Evolutionary conservation across 2,888 invertebrate species (phyloP).

Genomic region (Tanytarsus gracilentus): DNA sequence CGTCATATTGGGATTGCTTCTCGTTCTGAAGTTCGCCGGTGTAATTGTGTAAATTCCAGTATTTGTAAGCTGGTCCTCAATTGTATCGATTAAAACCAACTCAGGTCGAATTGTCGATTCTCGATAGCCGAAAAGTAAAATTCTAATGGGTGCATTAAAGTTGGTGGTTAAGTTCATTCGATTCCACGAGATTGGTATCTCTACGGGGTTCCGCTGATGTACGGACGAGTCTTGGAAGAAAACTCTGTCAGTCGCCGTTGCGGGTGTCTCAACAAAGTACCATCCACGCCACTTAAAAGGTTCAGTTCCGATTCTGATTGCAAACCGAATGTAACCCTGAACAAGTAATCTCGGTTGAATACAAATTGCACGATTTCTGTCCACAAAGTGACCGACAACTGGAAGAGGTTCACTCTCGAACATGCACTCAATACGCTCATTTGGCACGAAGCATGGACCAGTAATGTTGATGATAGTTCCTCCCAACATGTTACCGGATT

Average conservation of each 20-base stretch:
- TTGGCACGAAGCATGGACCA: slow-evolving; percentile 80
- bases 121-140: slow-evolving; percentile 83
- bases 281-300: slow-evolving; percentile 82
- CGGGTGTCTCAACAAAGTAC: slow-evolving; percentile 87
- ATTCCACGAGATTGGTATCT: slow-evolving; percentile 75
- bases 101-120: slow-evolving; percentile 75
- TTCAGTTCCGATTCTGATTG: slow-evolving; percentile 73
- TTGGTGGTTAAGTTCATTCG: slow-evolving; percentile 76
- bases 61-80: slow-evolving; percentile 57
- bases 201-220: slow-evolving; percentile 61
- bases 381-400: slow-evolving; percentile 66
- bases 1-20: slow-evolving; percentile 57
- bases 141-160: slow-evolving; percentile 62
- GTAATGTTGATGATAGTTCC: slow-evolving; percentile 94
- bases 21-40: slow-evolving; percentile 60
- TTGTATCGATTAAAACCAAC: slow-evolving; percentile 67
- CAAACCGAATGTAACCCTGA: slow-evolving; percentile 80
- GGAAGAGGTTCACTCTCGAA: slow-evolving; percentile 63
- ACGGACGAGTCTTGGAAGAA: slow-evolving; percentile 66
- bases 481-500: slow-evolving; percentile 95
- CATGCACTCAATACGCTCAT: slow-evolving; percentile 69
- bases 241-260: slow-evolving; percentile 75
- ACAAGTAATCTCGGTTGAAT: slow-evolving; percentile 79
- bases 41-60: slow-evolving; percentile 63
- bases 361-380: slow-evolving; percentile 77